A percentile compares a stretch with the other conserved stretches of the same genome.
phyloP scores from a whole-genome alignment of 2,797 vertebrate genomes.

The Gymnothorax javanicus region DNA sequence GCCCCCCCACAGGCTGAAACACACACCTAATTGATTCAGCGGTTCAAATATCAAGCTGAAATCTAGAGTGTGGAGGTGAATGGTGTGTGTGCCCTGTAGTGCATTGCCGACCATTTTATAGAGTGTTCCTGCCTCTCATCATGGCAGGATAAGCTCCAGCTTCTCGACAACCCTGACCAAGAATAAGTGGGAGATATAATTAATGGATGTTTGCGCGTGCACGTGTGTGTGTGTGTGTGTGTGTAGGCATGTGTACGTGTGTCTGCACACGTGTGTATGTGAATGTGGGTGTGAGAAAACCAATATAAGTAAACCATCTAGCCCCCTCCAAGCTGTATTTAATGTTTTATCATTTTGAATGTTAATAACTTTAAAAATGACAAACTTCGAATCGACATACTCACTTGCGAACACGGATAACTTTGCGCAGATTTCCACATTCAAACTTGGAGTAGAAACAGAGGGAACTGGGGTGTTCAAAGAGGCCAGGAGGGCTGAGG shows the following conservation, averaged over 20 bases:
- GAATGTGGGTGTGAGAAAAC: neutral
- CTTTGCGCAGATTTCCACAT: constrained; percentile 88
- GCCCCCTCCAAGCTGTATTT: neutral
- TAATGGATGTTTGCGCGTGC: neutral
- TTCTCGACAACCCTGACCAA: too few relatives aligned
- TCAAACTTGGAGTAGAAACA: constrained; percentile 90
- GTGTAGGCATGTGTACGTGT: neutral
- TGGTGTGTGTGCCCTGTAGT: too few relatives aligned
- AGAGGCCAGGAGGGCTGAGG: constrained; percentile 60
- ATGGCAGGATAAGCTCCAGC: too few relatives aligned
- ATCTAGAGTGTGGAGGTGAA: too few relatives aligned
- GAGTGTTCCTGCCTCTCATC: too few relatives aligned
- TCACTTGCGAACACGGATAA: constrained; percentile 86
- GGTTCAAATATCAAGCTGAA: too few relatives aligned
- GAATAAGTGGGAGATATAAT: neutral
- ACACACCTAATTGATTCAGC: neutral
- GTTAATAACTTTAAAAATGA: neutral
- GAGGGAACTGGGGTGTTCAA: constrained; percentile 62
- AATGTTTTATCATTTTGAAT: neutral
- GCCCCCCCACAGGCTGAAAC: neutral
- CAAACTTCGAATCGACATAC: neutral
- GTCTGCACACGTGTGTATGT: neutral
- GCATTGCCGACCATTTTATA: too few relatives aligned
- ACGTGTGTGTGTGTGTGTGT: neutral
- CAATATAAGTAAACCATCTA: neutral